Evolutionary conservation across 92 coral and sea anemone genomes (phyloP), one percentile per base, ranked within the genome.

Genomic region (Palythoa grandiflora): DNA sequence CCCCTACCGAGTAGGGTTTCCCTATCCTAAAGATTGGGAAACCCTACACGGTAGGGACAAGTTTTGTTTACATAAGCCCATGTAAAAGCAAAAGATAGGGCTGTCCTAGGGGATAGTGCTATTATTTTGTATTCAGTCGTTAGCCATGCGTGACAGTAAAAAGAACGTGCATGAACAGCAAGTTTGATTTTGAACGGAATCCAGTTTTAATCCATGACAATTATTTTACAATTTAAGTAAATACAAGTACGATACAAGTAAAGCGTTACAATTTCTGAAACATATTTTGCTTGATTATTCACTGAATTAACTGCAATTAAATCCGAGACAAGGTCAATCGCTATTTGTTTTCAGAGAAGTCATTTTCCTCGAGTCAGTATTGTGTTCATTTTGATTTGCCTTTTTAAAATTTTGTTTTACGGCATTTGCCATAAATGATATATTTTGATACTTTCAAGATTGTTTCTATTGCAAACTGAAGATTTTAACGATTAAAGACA

Each of bases 81-180:
- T n/a, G n/a, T n/a, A n/a, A n/a, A n/a, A n/a, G n/a, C n/a, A n/a
- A n/a, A n/a, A n/a, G n/a, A n/a, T n/a, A n/a, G n/a, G n/a, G n/a
- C n/a, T n/a, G n/a, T n/a, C n/a, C n/a, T n/a, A n/a, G n/a, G n/a
- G n/a, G n/a, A n/a, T n/a, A n/a, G 71, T 16, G 71, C 71, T 65
- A 65, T 72, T 72, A 72, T 72, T 72, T 72, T 48, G 35, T 48
- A 35, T 72, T 50, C 35, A 50, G 37, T 35, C 19, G 77, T 72
- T 72, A 72, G 37, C 77, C 77, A 72, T 72, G 77, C 51, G 77
- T 72, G 37, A 72, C 77, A 72, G 77, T 72, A 72, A 48, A 72
- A 72, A 72, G 50, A 72, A 50, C 77, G 48, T 72, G 54, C n/a
- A n/a, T n/a, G n/a, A n/a, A n/a, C n/a, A n/a, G n/a, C n/a, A n/a